Evolutionary conservation across 2,113 vertebrate genomes (phyloP).

Genomic region (Equus przewalskii): DNA sequence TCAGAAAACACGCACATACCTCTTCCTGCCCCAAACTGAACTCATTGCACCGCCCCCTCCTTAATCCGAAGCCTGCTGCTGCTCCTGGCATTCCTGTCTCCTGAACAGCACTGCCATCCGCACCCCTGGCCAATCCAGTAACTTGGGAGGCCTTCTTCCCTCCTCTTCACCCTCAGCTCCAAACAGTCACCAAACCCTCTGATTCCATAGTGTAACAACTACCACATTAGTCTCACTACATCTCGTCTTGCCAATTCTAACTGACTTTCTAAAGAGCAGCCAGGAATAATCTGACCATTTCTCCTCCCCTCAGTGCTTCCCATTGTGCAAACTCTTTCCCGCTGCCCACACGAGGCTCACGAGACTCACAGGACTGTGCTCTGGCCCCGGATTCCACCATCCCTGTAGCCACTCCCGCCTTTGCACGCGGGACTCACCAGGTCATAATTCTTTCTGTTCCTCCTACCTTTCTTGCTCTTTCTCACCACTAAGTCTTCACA

Average conservation of each 20-base stretch:
- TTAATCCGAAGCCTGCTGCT: background rate
- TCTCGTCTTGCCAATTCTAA: background rate
- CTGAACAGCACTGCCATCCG: background rate
- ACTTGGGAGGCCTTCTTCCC: background rate
- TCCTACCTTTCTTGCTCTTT: background rate
- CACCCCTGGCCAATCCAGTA: background rate
- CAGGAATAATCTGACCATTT: background rate
- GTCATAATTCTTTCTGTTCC: background rate
- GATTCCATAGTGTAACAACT: background rate
- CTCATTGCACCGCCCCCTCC: background rate
- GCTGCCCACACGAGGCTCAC: background rate
- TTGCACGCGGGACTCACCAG: background rate
- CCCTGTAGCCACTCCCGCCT: background rate
- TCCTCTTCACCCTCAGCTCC: background rate
- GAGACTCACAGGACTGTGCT: background rate
- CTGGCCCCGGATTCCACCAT: background rate
- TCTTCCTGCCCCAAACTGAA: background rate
- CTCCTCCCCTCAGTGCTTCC: background rate
- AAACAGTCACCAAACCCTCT: background rate
- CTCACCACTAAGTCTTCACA: background rate
- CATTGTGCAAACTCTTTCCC: background rate
- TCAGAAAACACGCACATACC: background rate
- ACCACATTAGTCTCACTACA: background rate
- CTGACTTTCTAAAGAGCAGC: constrained; percentile 8
- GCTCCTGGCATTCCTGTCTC: background rate